Base-by-base conservation (phyloP, 2,797 vertebrate species). In the Enteromius anoplus region DNA sequence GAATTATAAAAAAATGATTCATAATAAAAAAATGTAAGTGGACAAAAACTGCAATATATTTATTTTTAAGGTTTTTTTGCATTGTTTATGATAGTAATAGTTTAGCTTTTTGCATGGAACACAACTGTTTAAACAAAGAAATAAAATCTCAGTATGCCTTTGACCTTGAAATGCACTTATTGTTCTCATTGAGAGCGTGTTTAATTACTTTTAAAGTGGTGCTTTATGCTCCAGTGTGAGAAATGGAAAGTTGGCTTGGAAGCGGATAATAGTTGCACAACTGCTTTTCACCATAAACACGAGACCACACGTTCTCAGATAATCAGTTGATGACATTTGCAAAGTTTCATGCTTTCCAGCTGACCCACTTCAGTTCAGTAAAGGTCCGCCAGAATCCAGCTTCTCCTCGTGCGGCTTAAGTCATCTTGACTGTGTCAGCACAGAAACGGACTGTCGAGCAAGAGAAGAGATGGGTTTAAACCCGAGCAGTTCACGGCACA, bases 41-140 rank as follows among this genome's bases (percentile, higher is more conserved):
- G 29, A 23, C n/a, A 42, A n/a, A 45, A 70, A 72, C 6, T 0
- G 1, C 9, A 11, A 58, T 23, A 26, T 26, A 26, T 26, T 26
- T 26, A 26, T 26, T 26, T 26, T 26, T 26, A 26, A 26, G 26
- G 1, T 26, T 26, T 26, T 26, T 26, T 26, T 26, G 12, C 60
- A 5, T 34, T 68, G 62, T 65, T 78, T 17, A 78, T 29, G 26
- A 32, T 64, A 12, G 19, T 11, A 14, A 53, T 75, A 69, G 42
- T 21, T 72, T 5, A 49, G 42, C 26, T 65, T 49, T 77, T 65
- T 65, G 17, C 49, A 49, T 68, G 47, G 34, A 82, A 17, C 23
- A 58, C 81, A 76, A 82, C 34, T 83, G 81, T 77, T 77, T 70
- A 77, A 83, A 77, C 81, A 62, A 77, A 47, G 37, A 23, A 60